Conservation (phyloP, 2,888 invertebrate species). For the Polyommatus icarus region DNA sequence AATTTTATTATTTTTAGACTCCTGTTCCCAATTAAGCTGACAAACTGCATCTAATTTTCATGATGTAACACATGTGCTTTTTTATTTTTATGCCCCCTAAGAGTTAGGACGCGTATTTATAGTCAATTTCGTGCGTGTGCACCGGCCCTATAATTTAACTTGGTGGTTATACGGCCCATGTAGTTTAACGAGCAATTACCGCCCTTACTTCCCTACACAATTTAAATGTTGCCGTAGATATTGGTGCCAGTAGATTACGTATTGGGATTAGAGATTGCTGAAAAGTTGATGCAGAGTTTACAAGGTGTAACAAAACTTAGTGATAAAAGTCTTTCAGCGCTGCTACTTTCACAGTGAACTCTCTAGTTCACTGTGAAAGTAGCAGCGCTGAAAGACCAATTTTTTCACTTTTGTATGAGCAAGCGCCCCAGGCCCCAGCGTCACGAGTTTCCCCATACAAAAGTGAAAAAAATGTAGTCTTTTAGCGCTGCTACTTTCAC, state of each 20-base stretch:
- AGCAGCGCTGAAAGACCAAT: no score
- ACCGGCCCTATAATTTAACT: slow-evolving; percentile 36
- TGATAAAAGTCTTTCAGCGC: no score
- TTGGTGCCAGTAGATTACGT: slow-evolving; percentile 37
- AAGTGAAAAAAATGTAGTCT: no score
- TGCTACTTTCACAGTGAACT: no score
- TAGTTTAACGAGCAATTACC: slow-evolving; percentile 69
- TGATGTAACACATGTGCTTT: background rate
- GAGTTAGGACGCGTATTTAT: background rate
- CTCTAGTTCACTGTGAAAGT: no score
- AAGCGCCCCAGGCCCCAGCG: no score
- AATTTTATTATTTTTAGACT: background rate
- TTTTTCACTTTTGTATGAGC: no score
- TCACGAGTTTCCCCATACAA: no score
- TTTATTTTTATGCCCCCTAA: background rate
- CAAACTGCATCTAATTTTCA: slow-evolving; percentile 30
- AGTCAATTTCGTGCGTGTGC: slow-evolving; percentile 42
- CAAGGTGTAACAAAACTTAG: no score
- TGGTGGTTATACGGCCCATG: slow-evolving; percentile 57
- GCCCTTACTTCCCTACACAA: slow-evolving; percentile 51
- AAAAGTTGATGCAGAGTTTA: background rate
- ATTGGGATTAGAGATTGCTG: slow-evolving; percentile 37
- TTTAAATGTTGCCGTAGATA: slow-evolving; percentile 43
- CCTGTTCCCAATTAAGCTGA: background rate
- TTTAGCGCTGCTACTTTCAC: no score